Conservation (phyloP, 2,113 vertebrate species). For the Anarrhichthys ocellatus region DNA sequence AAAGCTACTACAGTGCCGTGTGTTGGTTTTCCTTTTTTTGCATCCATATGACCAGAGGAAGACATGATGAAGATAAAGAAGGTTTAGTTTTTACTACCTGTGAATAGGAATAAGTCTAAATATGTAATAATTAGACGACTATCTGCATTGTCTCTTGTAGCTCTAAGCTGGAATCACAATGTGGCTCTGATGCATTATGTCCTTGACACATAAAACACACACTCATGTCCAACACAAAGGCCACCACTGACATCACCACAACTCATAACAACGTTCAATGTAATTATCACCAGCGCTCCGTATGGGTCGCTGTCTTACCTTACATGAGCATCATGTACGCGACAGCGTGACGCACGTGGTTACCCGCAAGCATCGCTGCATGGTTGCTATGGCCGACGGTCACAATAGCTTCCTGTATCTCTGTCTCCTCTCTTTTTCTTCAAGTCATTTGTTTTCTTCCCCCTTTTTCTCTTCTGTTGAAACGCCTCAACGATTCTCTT, state of each 20-base stretch:
- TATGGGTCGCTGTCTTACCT: constrained; percentile 6
- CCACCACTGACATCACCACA: constrained; percentile 16
- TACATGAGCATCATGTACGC: background rate
- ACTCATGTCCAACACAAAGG: constrained; percentile 10
- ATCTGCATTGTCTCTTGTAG: background rate
- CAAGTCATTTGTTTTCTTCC: background rate
- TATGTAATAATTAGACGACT: background rate
- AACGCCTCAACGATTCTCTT: background rate
- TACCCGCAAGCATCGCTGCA: constrained; percentile 21
- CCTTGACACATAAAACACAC: constrained; percentile 11
- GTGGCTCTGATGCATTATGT: background rate
- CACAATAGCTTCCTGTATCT: constrained; percentile 58
- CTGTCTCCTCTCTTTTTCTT: constrained; percentile 2
- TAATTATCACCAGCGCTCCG: constrained; percentile 32
- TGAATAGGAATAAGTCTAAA: background rate
- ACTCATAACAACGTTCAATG: background rate
- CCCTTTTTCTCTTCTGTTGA: background rate
- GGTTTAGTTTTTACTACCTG: background rate
- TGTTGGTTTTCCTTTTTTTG: background rate
- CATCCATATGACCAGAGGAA: background rate
- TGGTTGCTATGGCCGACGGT: constrained; percentile 56
- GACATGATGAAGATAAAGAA: background rate
- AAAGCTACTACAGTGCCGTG: background rate
- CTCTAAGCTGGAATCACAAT: background rate
- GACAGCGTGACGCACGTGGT: constrained; percentile 40